These are phyloP conservation scores for Andrena dorsata DNA, from an alignment of 2,888 invertebrate genomes.

Conservation along the genomic window DNA sequence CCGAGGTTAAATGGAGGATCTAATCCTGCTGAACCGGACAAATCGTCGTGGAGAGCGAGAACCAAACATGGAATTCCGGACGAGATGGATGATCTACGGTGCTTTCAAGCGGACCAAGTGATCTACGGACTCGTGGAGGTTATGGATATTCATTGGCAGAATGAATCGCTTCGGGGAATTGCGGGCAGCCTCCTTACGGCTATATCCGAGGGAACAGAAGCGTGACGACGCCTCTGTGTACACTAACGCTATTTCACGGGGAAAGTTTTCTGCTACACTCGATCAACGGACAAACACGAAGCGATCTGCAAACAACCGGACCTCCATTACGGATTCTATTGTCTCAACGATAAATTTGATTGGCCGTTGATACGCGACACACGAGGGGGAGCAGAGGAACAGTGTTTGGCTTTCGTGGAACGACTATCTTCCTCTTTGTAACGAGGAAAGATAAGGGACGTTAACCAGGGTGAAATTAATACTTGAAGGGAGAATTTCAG, in stretches of 20 bases:
- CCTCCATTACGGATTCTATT: constrained; percentile 19
- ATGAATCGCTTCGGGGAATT: constrained; percentile 62
- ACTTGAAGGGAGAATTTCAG: not conserved
- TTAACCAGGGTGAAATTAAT: not conserved
- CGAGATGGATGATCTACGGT: constrained; percentile 60
- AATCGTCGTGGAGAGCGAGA: constrained; percentile 25
- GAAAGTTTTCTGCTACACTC: constrained; percentile 60
- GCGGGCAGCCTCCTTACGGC: constrained; percentile 37
- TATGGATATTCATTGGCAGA: constrained; percentile 69
- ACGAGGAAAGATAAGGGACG: not conserved
- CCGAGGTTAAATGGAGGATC: constrained; percentile 28
- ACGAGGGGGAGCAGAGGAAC: not conserved
- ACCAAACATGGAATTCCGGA: constrained; percentile 40
- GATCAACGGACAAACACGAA: constrained; percentile 41
- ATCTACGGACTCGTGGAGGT: constrained; percentile 61
- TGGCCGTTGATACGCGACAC: constrained; percentile 12
- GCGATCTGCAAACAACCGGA: constrained; percentile 38
- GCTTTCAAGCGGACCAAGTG: constrained; percentile 57
- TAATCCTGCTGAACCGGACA: constrained; percentile 39
- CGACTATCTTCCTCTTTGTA: not conserved
- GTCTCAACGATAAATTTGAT: constrained; percentile 36
- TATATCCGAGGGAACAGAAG: constrained; percentile 36
- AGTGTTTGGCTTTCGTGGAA: not conserved
- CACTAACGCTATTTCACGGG: constrained; percentile 54
- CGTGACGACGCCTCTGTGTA: constrained; percentile 27